Evolutionary conservation across 2,113 vertebrate genomes (phyloP).

Genomic region (Osmerus eperlanus): DNA sequence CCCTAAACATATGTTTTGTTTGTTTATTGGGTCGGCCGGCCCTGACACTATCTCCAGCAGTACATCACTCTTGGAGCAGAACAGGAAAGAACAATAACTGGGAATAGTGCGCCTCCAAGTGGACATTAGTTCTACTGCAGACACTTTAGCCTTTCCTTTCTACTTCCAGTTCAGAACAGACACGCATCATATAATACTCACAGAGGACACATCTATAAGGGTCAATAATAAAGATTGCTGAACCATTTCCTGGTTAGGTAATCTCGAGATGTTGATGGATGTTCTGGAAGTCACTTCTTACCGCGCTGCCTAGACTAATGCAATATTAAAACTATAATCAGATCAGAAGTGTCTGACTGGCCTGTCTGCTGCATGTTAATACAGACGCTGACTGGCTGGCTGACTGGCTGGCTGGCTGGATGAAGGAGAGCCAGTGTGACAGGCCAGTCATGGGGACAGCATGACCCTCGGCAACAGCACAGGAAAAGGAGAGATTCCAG

Average conservation of each 20-base stretch:
- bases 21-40: too few relatives aligned
- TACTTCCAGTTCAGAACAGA: too few relatives aligned
- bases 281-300: neutral
- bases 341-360: conserved; percentile 10
- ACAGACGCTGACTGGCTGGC: conserved; percentile 5
- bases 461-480: conserved; percentile 1
- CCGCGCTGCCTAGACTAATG: conserved; percentile 36
- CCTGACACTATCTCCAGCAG: too few relatives aligned
- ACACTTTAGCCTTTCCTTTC: neutral
- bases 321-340: conserved; percentile 43
- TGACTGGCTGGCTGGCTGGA: neutral
- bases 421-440: conserved; percentile 24
- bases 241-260: too few relatives aligned
- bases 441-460: conserved; percentile 18
- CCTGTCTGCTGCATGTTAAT: conserved; percentile 25
- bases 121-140: neutral
- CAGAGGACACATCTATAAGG: too few relatives aligned
- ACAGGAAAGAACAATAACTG: neutral
- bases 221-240: too few relatives aligned
- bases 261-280: neutral
- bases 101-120: neutral
- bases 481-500: neutral
- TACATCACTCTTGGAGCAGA: neutral
- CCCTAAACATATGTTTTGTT: too few relatives aligned
- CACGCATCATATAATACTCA: too few relatives aligned